Conservation (phyloP, 2,113 vertebrate species). For the Callithrix jacchus region DNA sequence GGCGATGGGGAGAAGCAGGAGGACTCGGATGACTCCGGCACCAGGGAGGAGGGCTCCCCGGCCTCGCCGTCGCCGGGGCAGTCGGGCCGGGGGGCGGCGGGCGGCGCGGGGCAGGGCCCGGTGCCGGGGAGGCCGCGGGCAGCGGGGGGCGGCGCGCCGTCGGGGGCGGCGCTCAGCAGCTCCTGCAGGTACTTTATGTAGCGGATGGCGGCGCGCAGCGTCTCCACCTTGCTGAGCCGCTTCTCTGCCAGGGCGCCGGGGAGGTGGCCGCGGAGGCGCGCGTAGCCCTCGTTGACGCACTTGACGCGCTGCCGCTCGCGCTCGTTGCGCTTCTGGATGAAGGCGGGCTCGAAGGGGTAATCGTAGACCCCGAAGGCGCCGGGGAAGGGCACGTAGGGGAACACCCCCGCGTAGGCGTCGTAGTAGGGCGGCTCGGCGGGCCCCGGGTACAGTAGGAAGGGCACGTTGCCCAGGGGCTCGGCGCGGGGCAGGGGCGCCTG, state of each 20-base stretch:
- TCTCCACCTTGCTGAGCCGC: slow-evolving; percentile 91
- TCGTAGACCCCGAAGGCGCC: slow-evolving; percentile 85
- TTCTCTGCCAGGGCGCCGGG: slow-evolving; percentile 83
- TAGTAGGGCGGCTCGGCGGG: slow-evolving; percentile 79
- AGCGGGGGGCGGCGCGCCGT: not conserved
- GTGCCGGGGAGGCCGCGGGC: slow-evolving; percentile 8
- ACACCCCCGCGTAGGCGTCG: slow-evolving; percentile 77
- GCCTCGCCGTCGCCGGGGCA: slow-evolving; percentile 54
- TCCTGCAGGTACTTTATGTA: slow-evolving; percentile 90
- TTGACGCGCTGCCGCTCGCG: slow-evolving; percentile 89
- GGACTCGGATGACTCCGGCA: not conserved
- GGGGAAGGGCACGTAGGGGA: slow-evolving; percentile 85
- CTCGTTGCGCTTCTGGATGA: slow-evolving; percentile 91
- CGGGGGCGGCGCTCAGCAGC: slow-evolving; percentile 79
- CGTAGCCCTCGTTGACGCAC: slow-evolving; percentile 90
- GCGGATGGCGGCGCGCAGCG: slow-evolving; percentile 88
- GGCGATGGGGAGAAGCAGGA: slow-evolving; percentile 68
- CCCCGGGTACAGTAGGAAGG: slow-evolving; percentile 83
- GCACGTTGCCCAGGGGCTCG: slow-evolving; percentile 76
- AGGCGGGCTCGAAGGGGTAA: slow-evolving; percentile 88
- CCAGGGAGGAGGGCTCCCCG: not conserved
- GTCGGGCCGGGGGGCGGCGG: not conserved
- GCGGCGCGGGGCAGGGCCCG: not conserved
- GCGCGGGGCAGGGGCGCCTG: slow-evolving; percentile 55
- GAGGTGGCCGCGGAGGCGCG: slow-evolving; percentile 88